Evolutionary conservation across 2,888 invertebrate genomes (phyloP), one percentile per base, ranked within the genome.

Genomic region (Tetranychus truncatus): DNA sequence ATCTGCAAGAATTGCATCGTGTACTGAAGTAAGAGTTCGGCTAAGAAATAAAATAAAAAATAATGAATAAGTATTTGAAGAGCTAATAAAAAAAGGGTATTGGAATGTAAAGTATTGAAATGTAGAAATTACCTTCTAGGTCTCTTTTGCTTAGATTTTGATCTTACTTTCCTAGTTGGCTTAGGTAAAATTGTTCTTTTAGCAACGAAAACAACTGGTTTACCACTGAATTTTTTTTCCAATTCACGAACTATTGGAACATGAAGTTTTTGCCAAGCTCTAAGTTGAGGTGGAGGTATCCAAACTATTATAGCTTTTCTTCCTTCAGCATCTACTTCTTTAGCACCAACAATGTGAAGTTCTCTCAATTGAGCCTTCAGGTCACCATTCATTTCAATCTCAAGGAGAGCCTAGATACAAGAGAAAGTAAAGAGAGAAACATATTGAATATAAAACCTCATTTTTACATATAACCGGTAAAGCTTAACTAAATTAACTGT

Each of bases 211-310:
- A 99, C 95, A 15, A 99, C 96, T 83, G 97, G 95, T 84, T 95
- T 95, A 78, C 97, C 97, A 81, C 94, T 95, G 86, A 99, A 96
- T 83, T 99, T 99, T 89, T 99, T 99, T 84, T 99, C 99, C 82
- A 99, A 85, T 84, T 99, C 99, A 81, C 97, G 89, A 72, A 99
- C 96, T 81, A 99, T 86, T 80, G 95, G 88, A 79, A 91, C 91
- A 85, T 99, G 97, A 80, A 99, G 91, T 85, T 96, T 97, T 85
- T 99, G 97, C 88, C 95, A 99, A 77, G 90, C 89, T 85, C 91
- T 93, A 85, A 97, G 86, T 85, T 96, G 96, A 78, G 97, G 97
- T 86, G 96, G 95, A 77, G 99, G 99, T 81, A 99, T 97, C 83
- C 95, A 96, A 84, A 99, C 94, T 83, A 99, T 93, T 6, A 74